These are phyloP conservation scores for Amphiduros pacificus DNA, from an alignment of 2,888 invertebrate species.

Conservation along the genomic window DNA sequence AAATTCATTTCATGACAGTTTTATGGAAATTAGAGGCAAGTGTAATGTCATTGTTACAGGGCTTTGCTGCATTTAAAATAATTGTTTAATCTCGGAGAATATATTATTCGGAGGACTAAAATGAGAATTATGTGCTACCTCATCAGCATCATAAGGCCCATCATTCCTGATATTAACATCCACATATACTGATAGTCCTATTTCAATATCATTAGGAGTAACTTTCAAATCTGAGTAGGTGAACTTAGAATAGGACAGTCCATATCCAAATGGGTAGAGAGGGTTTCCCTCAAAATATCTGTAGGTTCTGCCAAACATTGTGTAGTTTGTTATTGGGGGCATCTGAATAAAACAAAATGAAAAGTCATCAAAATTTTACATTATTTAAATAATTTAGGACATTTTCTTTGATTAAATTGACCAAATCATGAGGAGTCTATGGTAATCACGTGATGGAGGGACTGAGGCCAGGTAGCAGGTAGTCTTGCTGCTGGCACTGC, in stretches of 20 bases:
- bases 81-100: no score
- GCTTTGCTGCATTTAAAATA: no score
- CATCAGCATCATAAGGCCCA: conserved; percentile 44
- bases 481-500: conserved; percentile 28
- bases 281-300: conserved; percentile 42
- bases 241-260: conserved; percentile 16
- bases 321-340: conserved; percentile 29
- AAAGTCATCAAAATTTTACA: not conserved
- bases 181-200: conserved; percentile 35
- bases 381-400: not conserved
- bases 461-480: conserved; percentile 31
- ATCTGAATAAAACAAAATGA: conserved; percentile 25
- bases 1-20: no score
- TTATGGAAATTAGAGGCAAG: no score
- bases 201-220: conserved; percentile 19
- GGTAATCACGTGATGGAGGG: conserved; percentile 27
- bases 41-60: no score
- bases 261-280: conserved; percentile 31
- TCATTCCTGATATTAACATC: conserved; percentile 38
- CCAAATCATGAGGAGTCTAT: not conserved
- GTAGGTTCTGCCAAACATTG: conserved; percentile 47
- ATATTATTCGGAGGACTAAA: no score
- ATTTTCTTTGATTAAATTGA: not conserved
- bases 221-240: conserved; percentile 12
- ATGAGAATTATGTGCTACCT: no score